Conservation (phyloP, 2,888 invertebrate species). For the Andrena dorsata region DNA sequence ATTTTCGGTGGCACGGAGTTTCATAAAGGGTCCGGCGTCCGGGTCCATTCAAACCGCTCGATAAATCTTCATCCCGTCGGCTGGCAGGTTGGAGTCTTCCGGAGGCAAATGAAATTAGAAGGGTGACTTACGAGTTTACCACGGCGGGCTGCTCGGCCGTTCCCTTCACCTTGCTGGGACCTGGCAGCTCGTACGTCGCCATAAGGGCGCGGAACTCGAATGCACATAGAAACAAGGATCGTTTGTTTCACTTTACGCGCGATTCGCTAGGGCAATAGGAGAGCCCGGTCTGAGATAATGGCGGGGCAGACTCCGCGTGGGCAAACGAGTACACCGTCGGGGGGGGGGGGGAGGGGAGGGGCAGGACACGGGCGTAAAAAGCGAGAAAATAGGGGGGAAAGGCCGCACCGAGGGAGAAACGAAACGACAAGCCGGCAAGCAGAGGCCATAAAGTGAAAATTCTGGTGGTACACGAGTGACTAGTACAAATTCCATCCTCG, state of each 20-base stretch:
- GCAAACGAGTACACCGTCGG: slow-evolving; percentile 15
- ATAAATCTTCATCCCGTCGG: slow-evolving; percentile 60
- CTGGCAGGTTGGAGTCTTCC: slow-evolving; percentile 47
- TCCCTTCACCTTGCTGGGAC: slow-evolving; percentile 13
- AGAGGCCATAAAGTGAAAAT: slow-evolving; percentile 67
- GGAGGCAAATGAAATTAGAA: slow-evolving; percentile 62
- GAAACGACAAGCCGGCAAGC: slow-evolving; percentile 16
- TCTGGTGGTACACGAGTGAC: slow-evolving; percentile 59
- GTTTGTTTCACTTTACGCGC: slow-evolving; percentile 66
- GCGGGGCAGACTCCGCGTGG: slow-evolving; percentile 46
- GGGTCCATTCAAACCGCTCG: slow-evolving; percentile 37
- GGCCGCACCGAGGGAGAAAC: slow-evolving; percentile 27
- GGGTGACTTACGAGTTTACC: slow-evolving; percentile 60
- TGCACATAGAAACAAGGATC: slow-evolving; percentile 31
- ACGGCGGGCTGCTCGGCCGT: slow-evolving; percentile 5
- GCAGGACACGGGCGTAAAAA: background rate
- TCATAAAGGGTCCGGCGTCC: slow-evolving; percentile 26
- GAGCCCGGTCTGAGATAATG: slow-evolving; percentile 53
- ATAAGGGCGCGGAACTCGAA: slow-evolving; percentile 10
- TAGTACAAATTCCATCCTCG: slow-evolving; percentile 75
- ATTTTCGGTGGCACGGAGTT: slow-evolving; percentile 39
- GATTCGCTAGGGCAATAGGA: slow-evolving; percentile 54
- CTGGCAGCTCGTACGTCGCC: slow-evolving; percentile 27
- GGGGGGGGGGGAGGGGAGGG: background rate
- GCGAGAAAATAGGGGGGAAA: background rate